Conservation (phyloP, 2,888 invertebrate species). For the Eledona agricola region DNA sequence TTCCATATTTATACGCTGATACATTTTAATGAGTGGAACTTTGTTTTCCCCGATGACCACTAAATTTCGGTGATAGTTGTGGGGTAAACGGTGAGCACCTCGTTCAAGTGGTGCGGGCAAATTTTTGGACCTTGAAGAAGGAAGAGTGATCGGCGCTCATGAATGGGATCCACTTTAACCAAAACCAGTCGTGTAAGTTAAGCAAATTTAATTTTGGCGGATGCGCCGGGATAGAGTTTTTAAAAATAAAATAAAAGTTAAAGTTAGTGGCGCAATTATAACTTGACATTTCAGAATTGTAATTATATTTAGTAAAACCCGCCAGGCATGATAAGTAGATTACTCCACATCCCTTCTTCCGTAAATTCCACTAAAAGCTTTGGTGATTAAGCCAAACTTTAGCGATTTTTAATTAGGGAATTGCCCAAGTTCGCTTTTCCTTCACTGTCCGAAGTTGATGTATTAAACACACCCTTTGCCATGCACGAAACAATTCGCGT, state of each 20-base stretch:
- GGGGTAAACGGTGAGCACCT: too few relatives aligned
- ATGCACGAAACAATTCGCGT: conserved; percentile 22
- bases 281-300: too few relatives aligned
- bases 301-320: too few relatives aligned
- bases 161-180: conserved; percentile 66
- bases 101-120: conserved; percentile 14
- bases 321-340: too few relatives aligned
- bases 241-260: neutral
- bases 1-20: conserved; percentile 51
- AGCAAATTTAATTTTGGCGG: conserved; percentile 20
- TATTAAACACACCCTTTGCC: conserved; percentile 20
- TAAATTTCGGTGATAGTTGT: conserved; percentile 47
- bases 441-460: conserved; percentile 7
- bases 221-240: conserved; percentile 30
- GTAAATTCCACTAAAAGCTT: too few relatives aligned
- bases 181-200: conserved; percentile 63
- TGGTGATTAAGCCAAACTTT: too few relatives aligned
- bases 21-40: conserved; percentile 49
- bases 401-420: conserved; percentile 4
- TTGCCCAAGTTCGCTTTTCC: neutral
- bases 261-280: too few relatives aligned
- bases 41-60: conserved; percentile 42
- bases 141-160: conserved; percentile 48
- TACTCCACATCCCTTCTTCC: too few relatives aligned
- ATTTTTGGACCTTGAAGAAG: conserved; percentile 4